Percentiles rank a stretch among this genome's conserved stretches.
phyloP scores from a whole-genome alignment of 2,113 vertebrate genomes.

The Eclectus roratus region DNA sequence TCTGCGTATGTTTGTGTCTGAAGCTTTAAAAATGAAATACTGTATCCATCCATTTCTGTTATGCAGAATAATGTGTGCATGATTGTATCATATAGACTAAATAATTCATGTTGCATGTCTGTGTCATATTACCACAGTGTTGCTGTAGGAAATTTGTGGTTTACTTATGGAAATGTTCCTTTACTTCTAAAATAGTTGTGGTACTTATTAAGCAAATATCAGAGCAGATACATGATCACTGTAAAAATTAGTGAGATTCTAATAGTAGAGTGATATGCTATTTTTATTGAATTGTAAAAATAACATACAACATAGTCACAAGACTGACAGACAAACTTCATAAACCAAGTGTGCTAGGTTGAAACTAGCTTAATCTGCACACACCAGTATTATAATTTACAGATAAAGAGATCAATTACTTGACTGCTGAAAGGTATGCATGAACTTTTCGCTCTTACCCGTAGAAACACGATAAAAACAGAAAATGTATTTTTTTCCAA shows the following conservation, averaged over 20 bases:
- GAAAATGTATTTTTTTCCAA: neutral
- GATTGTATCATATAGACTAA: neutral
- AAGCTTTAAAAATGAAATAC: neutral
- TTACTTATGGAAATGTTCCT: neutral
- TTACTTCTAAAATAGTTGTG: neutral
- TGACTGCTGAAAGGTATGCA: neutral
- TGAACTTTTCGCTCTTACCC: neutral
- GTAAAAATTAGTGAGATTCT: neutral
- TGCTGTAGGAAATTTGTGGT: neutral
- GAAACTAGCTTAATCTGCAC: neutral
- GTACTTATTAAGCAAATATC: neutral
- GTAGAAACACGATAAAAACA: neutral
- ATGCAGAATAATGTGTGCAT: neutral
- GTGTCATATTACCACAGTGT: neutral
- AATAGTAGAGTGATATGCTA: neutral
- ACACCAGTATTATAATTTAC: neutral
- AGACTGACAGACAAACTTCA: neutral
- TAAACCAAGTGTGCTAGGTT: neutral
- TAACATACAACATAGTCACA: neutral
- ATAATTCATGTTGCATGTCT: slow-evolving; percentile 35
- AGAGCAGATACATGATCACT: neutral
- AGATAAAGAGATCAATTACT: neutral
- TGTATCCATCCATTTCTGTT: neutral
- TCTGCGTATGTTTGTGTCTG: slow-evolving; percentile 17
- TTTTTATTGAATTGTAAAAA: neutral